These are phyloP conservation scores for Eulimnadia texana DNA, from an alignment of 1,140 invertebrate genomes.

Conservation along the genomic window DNA sequence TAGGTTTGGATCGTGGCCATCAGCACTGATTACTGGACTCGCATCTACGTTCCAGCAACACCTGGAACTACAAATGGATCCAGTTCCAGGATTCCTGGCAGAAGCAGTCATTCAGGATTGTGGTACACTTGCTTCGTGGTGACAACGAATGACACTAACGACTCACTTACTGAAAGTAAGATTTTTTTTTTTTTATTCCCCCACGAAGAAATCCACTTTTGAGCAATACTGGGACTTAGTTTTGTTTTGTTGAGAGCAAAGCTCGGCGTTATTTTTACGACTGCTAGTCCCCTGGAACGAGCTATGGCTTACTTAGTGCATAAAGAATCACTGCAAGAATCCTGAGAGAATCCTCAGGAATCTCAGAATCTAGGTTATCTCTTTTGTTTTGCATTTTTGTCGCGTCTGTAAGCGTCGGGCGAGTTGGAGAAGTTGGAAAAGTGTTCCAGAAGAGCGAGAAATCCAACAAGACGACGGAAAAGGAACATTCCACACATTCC, in stretches of 20 bases:
- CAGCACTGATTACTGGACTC: slow-evolving; percentile 55
- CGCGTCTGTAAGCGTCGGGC: no score
- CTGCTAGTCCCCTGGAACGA: not conserved
- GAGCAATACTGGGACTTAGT: not conserved
- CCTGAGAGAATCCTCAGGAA: not conserved
- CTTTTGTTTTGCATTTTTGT: no score
- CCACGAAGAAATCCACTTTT: not conserved
- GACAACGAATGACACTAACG: not conserved
- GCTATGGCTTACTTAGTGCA: not conserved
- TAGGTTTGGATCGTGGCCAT: slow-evolving; percentile 8
- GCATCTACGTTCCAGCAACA: not conserved
- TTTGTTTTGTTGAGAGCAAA: not conserved
- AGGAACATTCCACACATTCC: no score
- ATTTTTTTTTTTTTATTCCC: no score
- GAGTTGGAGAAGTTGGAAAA: no score
- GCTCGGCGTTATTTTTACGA: not conserved
- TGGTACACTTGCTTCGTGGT: not conserved
- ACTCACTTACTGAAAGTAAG: not conserved
- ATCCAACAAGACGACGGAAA: no score
- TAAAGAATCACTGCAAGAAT: not conserved
- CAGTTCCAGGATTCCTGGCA: not conserved
- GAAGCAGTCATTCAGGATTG: not conserved
- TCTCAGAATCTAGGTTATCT: no score
- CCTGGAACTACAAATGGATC: not conserved
- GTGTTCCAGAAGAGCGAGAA: no score